These are phyloP conservation scores for Rhagonycha lutea DNA, from an alignment of 2,888 invertebrate genomes.

Conservation along the genomic window DNA sequence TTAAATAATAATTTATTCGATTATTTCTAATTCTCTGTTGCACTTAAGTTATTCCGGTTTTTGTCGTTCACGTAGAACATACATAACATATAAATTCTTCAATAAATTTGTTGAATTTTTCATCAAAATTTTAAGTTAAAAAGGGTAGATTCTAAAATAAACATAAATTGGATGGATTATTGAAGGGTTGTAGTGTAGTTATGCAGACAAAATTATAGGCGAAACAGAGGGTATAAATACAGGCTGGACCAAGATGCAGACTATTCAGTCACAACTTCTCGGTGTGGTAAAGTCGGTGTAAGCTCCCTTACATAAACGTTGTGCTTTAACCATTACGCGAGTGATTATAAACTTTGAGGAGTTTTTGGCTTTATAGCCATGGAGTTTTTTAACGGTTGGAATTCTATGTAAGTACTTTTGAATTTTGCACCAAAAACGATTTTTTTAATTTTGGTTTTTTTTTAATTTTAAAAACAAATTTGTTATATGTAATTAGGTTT, in stretches of 20 bases:
- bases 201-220: background rate
- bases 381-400: slow-evolving; percentile 20
- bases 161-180: background rate
- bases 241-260: slow-evolving; percentile 24
- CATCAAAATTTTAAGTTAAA: background rate
- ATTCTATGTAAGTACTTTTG: slow-evolving; percentile 19
- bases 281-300: slow-evolving; percentile 24
- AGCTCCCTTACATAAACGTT: slow-evolving; percentile 16
- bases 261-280: slow-evolving; percentile 26
- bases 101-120: background rate
- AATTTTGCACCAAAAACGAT: background rate
- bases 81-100: background rate
- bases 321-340: slow-evolving; percentile 21
- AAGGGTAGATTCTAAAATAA: background rate
- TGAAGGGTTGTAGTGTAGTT: background rate
- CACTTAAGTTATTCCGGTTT: background rate
- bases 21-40: background rate
- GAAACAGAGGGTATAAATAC: slow-evolving; percentile 30
- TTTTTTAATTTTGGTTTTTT: background rate
- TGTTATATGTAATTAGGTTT: background rate
- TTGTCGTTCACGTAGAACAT: background rate
- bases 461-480: background rate
- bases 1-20: background rate
- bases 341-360: slow-evolving; percentile 12
- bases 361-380: slow-evolving; percentile 11